phyloP scores from a whole-genome alignment of 37 sponge, comb jelly and placozoan genomes.

The Bolinopsis microptera region DNA sequence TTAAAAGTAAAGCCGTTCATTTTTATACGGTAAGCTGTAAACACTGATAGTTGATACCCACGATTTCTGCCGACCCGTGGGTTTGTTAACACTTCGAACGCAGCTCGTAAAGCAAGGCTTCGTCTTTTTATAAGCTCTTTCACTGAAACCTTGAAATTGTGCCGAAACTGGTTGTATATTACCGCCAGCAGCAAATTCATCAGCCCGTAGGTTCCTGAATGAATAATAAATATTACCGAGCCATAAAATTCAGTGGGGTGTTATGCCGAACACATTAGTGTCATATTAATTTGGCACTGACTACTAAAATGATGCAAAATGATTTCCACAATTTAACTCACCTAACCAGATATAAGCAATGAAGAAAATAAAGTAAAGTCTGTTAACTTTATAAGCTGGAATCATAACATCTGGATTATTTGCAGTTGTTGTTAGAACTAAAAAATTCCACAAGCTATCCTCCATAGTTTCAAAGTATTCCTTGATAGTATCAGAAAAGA shows the following conservation, averaged over 20 bases:
- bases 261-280: not conserved
- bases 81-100: slow-evolving; percentile 80
- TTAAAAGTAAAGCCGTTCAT: too few relatives aligned
- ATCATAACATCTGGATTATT: slow-evolving; percentile 98
- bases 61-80: slow-evolving; percentile 14
- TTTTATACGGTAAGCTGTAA: too few relatives aligned
- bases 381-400: slow-evolving; percentile 85
- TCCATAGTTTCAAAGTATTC: slow-evolving; percentile 74
- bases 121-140: slow-evolving; percentile 80
- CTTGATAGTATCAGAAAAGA: slow-evolving; percentile 16
- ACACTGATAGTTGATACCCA: not conserved
- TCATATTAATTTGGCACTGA: too few relatives aligned
- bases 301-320: not conserved
- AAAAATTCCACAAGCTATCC: slow-evolving; percentile 72
- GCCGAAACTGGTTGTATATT: slow-evolving; percentile 93
- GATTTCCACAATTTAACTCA: too few relatives aligned
- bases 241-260: too few relatives aligned
- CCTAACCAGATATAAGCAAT: slow-evolving; percentile 81
- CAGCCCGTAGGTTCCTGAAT: slow-evolving; percentile 76
- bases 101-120: slow-evolving; percentile 83
- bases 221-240: not conserved
- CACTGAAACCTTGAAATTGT: slow-evolving; percentile 74
- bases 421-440: slow-evolving; percentile 91
- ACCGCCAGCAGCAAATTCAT: slow-evolving; percentile 92
- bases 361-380: slow-evolving; percentile 87